Evolutionary conservation across 1,140 invertebrate species (phyloP), one percentile per base, ranked within the genome.

Genomic region (Apocrypta bakeri): DNA sequence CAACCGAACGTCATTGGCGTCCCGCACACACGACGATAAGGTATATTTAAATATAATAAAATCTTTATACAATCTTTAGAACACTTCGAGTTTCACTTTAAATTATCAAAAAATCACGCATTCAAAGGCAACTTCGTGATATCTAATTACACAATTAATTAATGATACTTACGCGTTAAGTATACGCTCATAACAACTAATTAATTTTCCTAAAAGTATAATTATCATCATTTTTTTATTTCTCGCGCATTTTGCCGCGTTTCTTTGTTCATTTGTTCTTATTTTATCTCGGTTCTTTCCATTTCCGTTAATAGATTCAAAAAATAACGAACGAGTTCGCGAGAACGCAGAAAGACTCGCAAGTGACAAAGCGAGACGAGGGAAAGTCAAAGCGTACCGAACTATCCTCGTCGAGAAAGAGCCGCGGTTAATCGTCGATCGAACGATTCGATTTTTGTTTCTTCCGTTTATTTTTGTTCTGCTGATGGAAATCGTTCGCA

Each of bases 41-140:
- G 79, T 80, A 83, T 71, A 83, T 75, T 83, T 83, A 83, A 83
- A 83, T 83, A 83, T 78, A 83, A 83, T 83, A 79, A 83, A 79
- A 83, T 83, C 82, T 83, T 83, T 83, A 83, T 79, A 83, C 82
- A 79, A 68, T 83, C 77, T 79, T 83, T 69, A 79, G 82, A 83
- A 80, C 82, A 83, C 82, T 79, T 83, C 40, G 31, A 79, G 77
- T 68, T 77, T 79, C 71, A 75, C 66, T 81, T 84, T 77, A 81
- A 84, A 84, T 77, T 84, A 81, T 81, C 56, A 80, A 84, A 84
- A 83, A 84, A 84, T 77, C 79, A 84, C 83, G 83, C 79, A 77
- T 81, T 80, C 56, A 81, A 84, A 84, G 83, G 83, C 83, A 84
- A 84, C 83, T 76, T 84, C 81, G 83, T 84, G 83, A 73, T 84